Conservation (phyloP, 1,140 invertebrate genomes). For the Nephotettix cincticeps region DNA sequence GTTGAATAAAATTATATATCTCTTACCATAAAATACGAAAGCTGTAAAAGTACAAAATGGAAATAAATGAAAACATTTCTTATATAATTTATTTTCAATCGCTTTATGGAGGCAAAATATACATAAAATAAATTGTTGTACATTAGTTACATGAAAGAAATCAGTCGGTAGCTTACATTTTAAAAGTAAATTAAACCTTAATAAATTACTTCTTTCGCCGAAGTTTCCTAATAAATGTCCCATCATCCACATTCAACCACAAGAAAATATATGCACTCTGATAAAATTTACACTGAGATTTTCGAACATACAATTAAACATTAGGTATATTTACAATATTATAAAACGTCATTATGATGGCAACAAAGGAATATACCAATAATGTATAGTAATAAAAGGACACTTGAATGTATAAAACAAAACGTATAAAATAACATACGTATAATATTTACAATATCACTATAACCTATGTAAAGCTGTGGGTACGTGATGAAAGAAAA, state of each 20-base stretch:
- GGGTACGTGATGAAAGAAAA: too few species aligned
- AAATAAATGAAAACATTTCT: too few species aligned
- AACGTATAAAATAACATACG: neutral
- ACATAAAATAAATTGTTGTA: neutral
- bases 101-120: slow-evolving; percentile 7
- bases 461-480: too few species aligned
- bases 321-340: slow-evolving; percentile 1
- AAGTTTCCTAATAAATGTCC: neutral
- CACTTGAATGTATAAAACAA: slow-evolving; percentile 20
- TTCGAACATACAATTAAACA: slow-evolving; percentile 17
- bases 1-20: too few species aligned
- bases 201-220: neutral
- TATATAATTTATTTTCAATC: too few species aligned
- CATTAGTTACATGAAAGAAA: neutral
- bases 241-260: neutral
- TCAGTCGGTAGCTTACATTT: neutral
- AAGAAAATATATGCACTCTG: slow-evolving; percentile 18
- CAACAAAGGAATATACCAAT: slow-evolving; percentile 6
- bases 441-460: neutral
- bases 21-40: too few species aligned
- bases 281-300: slow-evolving; percentile 18
- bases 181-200: neutral
- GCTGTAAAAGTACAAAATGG: too few species aligned
- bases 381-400: slow-evolving; percentile 16
- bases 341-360: neutral